Conservation (phyloP, 2,797 vertebrate genomes). For the Denticeps clupeoides region DNA sequence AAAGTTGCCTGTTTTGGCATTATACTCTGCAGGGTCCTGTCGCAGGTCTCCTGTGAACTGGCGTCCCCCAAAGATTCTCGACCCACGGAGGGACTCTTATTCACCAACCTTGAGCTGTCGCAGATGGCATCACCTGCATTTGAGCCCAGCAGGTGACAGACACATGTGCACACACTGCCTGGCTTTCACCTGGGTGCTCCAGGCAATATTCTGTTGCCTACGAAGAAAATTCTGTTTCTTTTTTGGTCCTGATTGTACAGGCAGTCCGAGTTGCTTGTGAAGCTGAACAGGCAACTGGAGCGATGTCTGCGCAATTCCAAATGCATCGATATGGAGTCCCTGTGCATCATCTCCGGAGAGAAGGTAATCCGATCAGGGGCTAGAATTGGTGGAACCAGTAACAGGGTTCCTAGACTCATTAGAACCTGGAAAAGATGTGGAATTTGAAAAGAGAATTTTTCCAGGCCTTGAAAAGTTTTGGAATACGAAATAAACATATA, state of each 20-base stretch:
- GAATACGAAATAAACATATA: too few relatives aligned
- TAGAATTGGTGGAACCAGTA: too few relatives aligned
- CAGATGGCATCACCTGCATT: constrained; percentile 90
- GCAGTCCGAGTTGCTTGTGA: constrained; percentile 83
- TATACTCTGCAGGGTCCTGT: constrained; percentile 68
- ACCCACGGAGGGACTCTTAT: constrained; percentile 87
- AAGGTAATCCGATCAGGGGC: too few relatives aligned
- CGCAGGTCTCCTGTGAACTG: constrained; percentile 90
- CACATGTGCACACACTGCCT: too few relatives aligned
- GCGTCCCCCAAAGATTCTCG: constrained; percentile 81
- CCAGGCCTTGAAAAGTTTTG: too few relatives aligned
- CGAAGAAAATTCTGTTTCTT: too few relatives aligned
- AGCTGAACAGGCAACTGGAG: constrained; percentile 84
- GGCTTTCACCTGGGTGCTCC: background rate
- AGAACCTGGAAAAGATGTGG: too few relatives aligned
- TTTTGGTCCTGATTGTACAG: constrained; percentile 59
- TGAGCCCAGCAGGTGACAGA: constrained; percentile 78
- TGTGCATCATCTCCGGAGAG: constrained; percentile 89
- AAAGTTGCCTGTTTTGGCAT: background rate
- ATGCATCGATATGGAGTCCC: constrained; percentile 90
- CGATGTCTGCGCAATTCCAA: constrained; percentile 89
- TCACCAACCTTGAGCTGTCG: constrained; percentile 88
- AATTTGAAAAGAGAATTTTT: too few relatives aligned
- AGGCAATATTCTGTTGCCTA: background rate
- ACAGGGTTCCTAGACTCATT: too few relatives aligned